These are phyloP conservation scores for Sebastes trivittatus DNA, from an alignment of 2,797 vertebrate species.

Conservation along the genomic window DNA sequence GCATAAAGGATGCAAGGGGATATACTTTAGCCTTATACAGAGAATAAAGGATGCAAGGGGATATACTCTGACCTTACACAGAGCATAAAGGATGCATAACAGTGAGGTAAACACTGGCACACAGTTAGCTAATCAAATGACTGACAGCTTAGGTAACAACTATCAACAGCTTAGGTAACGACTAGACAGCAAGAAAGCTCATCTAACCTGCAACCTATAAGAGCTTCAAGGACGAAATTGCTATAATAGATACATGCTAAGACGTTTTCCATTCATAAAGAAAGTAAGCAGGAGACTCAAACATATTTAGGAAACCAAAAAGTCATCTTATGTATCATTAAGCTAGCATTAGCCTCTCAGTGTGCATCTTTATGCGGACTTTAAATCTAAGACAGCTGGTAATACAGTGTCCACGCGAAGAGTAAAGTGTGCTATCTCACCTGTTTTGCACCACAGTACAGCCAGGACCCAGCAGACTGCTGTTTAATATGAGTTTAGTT, in stretches of 20 bases:
- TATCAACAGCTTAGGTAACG: neutral
- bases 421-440: conserved; percentile 43
- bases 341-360: conserved; percentile 44
- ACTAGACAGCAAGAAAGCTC: neutral
- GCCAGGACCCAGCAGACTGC: conserved; percentile 59
- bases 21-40: rapidly evolving
- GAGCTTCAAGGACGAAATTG: neutral
- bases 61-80: rapidly evolving
- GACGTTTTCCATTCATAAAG: neutral
- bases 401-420: rapidly evolving
- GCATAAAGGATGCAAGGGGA: too few relatives aligned
- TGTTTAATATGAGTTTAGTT: conserved; percentile 75
- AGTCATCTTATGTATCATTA: conserved; percentile 21
- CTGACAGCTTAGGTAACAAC: neutral
- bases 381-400: neutral
- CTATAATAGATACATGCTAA: rapidly evolving
- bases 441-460: conserved; percentile 79
- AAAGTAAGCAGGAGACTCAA: rapidly evolving
- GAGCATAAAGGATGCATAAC: neutral
- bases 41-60: too few relatives aligned
- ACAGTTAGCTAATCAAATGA: neutral
- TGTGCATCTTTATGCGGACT: too few relatives aligned
- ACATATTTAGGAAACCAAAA: too few relatives aligned
- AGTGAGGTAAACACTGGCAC: conserved; percentile 20
- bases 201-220: rapidly evolving